phyloP scores from a whole-genome alignment of 2,888 invertebrate genomes.

The Cataglyphis albicans region DNA sequence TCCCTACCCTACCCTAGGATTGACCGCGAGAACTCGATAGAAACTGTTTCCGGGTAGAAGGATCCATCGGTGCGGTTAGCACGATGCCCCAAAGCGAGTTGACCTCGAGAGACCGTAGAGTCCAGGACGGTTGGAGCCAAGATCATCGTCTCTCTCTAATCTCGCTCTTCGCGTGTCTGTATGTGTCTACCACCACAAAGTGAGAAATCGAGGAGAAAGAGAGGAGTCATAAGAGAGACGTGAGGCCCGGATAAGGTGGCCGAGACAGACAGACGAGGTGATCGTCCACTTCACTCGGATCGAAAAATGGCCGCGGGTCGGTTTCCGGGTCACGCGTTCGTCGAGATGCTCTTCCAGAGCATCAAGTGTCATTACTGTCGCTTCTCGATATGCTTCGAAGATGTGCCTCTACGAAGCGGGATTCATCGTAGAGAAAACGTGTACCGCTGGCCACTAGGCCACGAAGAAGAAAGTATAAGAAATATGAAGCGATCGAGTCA shows the following conservation, averaged over 20 bases:
- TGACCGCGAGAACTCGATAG: constrained; percentile 71
- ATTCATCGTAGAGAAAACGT: constrained; percentile 70
- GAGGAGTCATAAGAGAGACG: constrained; percentile 33
- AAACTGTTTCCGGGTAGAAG: constrained; percentile 83
- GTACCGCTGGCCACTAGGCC: constrained; percentile 74
- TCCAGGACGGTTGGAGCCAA: constrained; percentile 76
- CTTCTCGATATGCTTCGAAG: constrained; percentile 69
- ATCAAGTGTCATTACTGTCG: constrained; percentile 83
- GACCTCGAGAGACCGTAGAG: constrained; percentile 81
- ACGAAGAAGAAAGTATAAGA: constrained; percentile 66
- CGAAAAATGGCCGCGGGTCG: constrained; percentile 78
- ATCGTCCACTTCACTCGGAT: constrained; percentile 64
- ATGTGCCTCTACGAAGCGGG: constrained; percentile 66
- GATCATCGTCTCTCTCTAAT: constrained; percentile 81
- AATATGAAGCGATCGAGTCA: constrained; percentile 73
- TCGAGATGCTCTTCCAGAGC: constrained; percentile 75
- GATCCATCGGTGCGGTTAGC: constrained; percentile 81
- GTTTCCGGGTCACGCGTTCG: constrained; percentile 84
- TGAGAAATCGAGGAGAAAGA: constrained; percentile 17
- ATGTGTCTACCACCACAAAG: constrained; percentile 60
- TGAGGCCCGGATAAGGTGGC: constrained; percentile 21
- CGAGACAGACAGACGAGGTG: constrained; percentile 46
- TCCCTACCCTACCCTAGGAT: constrained; percentile 67
- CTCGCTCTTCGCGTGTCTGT: constrained; percentile 75
- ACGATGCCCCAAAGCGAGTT: constrained; percentile 86